Percentiles rank a stretch among this genome's conserved stretches.
These are phyloP conservation scores for Epinephelus cyanopodus DNA, from an alignment of 2,113 vertebrate genomes.

Conservation along the genomic window DNA sequence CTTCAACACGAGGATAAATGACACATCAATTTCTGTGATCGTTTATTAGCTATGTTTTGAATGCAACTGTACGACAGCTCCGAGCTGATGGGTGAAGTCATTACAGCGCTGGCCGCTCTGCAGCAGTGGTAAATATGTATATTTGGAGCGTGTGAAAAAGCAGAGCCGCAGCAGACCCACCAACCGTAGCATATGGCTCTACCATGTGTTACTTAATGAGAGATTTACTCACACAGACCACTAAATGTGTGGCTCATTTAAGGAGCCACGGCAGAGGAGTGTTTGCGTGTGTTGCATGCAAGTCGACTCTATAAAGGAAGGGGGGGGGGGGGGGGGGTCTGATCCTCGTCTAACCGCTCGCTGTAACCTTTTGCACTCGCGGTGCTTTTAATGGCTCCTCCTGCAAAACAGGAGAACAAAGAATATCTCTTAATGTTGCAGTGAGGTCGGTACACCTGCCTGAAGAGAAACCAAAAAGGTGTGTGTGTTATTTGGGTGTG, in stretches of 20 bases:
- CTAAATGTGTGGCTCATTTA: constrained; percentile 83
- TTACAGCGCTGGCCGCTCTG: constrained; percentile 47
- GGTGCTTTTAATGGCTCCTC: constrained; percentile 17
- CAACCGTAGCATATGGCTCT: constrained; percentile 81
- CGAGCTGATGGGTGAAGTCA: constrained; percentile 49
- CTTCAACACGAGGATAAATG: neutral
- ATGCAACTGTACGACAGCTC: constrained; percentile 34
- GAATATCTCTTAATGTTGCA: neutral
- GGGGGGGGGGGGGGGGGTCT: constrained; percentile 1
- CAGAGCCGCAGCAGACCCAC: constrained; percentile 71
- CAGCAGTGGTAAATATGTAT: constrained; percentile 75
- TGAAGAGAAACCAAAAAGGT: constrained; percentile 1
- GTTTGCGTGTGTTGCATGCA: constrained; percentile 70
- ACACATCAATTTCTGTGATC: constrained; percentile 1
- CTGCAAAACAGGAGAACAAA: neutral
- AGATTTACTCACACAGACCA: constrained; percentile 84
- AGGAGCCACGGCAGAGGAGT: constrained; percentile 68
- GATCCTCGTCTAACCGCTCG: constrained; percentile 12
- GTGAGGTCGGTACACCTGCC: constrained; percentile 50
- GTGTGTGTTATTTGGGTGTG: constrained; percentile 4
- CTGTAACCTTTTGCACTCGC: constrained; percentile 62
- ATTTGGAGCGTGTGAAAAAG: constrained; percentile 77
- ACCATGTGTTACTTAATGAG: constrained; percentile 84
- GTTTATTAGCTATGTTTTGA: neutral
- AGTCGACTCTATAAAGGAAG: constrained; percentile 54